A percentile compares a stretch with the other conserved stretches of the same genome.
Evolutionary conservation across 1,140 invertebrate genomes (phyloP).

Genomic region (Euura lappo): DNA sequence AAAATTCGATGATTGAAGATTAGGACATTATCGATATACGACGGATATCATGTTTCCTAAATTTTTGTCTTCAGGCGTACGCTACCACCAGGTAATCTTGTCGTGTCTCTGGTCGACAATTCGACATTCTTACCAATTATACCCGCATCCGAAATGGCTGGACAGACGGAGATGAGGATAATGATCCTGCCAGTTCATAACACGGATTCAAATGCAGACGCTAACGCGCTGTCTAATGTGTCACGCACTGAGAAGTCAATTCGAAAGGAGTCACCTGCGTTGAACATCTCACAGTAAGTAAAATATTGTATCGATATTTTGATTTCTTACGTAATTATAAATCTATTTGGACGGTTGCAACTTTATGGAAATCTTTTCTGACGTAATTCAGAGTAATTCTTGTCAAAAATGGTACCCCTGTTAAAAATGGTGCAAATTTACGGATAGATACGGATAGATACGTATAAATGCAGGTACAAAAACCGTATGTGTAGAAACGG

Average conservation of each 20-base stretch:
- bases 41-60: background rate
- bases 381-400: background rate
- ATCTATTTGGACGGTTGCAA: background rate
- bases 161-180: background rate
- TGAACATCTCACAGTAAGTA: background rate
- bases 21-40: no score
- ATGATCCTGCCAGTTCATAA: background rate
- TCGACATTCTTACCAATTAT: background rate
- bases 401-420: background rate
- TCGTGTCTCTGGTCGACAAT: background rate
- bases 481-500: no score
- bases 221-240: background rate
- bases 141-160: background rate
- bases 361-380: background rate
- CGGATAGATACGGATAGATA: no score
- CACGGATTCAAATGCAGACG: background rate
- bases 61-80: background rate
- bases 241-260: background rate
- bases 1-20: no score
- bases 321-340: background rate
- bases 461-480: no score
- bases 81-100: background rate
- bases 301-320: background rate
- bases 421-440: no score
- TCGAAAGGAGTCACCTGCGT: background rate